Evolutionary conservation across 1,140 invertebrate species (phyloP).

Genomic region (Calliphora vicina): DNA sequence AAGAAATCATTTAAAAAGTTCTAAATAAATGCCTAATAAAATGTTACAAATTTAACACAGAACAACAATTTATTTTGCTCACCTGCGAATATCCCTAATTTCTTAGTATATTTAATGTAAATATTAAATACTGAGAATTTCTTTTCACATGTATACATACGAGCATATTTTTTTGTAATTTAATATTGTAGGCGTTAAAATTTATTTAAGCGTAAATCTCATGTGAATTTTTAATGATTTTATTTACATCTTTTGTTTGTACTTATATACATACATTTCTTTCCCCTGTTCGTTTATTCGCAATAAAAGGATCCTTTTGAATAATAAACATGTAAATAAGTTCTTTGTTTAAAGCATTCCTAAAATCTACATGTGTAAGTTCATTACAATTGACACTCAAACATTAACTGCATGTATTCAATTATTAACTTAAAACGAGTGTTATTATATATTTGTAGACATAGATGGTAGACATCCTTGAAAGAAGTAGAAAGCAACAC

Average conservation of each 20-base stretch:
- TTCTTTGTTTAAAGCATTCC: neutral
- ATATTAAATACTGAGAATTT: neutral
- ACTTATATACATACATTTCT: no score
- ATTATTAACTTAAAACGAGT: neutral
- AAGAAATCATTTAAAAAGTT: no score
- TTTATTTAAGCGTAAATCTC: neutral
- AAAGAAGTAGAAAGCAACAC: no score
- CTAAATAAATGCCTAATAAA: no score
- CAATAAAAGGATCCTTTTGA: constrained; percentile 5
- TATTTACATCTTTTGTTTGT: neutral
- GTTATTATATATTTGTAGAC: no score
- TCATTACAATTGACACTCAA: neutral
- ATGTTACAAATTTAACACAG: no score
- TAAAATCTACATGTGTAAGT: neutral
- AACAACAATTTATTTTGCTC: no score
- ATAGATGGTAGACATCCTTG: no score
- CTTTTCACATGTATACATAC: neutral
- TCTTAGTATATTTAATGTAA: no score
- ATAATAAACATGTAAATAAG: neutral
- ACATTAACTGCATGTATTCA: neutral
- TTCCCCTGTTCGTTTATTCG: neutral
- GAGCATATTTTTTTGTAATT: neutral
- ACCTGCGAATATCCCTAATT: no score
- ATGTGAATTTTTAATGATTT: neutral
- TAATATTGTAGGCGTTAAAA: neutral